Evolutionary conservation across 2,888 invertebrate genomes (phyloP).

Genomic region (Rhogogaster chlorosoma): DNA sequence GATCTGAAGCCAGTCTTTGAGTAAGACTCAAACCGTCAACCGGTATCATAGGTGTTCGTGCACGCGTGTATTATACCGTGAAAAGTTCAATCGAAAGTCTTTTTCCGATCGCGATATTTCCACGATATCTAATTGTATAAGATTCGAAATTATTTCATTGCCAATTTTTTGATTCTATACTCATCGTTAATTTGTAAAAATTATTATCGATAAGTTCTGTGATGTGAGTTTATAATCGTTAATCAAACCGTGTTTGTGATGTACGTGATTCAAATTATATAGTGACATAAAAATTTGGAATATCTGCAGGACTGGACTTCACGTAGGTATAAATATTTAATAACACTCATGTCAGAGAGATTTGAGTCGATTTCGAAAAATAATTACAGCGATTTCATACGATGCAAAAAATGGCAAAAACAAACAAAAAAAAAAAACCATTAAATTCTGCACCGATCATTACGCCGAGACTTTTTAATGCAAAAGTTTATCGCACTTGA

Average conservation of each 20-base stretch:
- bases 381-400: background rate
- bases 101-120: background rate
- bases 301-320: background rate
- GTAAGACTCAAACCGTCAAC: conserved; percentile 65
- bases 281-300: conserved; percentile 27
- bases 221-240: background rate
- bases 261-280: background rate
- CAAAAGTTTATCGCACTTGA: background rate
- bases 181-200: background rate
- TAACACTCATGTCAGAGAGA: no score
- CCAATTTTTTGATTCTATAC: no score
- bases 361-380: background rate
- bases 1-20: conserved; percentile 65
- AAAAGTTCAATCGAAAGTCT: conserved; percentile 13
- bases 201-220: background rate
- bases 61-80: conserved; percentile 38
- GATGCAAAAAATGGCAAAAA: background rate
- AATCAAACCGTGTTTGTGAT: background rate
- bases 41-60: conserved; percentile 43
- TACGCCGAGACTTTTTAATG: background rate
- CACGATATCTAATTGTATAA: background rate
- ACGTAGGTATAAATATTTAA: conserved; percentile 22
- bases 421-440: background rate
- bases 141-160: background rate
- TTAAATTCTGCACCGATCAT: background rate